Conservation (phyloP, 1,140 invertebrate species). For the Aplysia californica region DNA sequence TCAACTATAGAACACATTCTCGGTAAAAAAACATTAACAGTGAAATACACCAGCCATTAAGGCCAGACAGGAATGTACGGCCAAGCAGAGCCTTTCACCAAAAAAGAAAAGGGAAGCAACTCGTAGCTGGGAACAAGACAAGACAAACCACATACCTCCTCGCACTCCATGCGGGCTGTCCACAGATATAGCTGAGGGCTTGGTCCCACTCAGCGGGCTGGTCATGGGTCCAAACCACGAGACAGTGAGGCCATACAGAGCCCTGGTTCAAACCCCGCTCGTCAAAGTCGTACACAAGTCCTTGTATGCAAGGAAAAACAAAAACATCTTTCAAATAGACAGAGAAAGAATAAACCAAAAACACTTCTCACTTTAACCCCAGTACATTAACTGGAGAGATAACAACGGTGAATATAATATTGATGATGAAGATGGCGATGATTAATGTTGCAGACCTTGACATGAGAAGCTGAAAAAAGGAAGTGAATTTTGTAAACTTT, state of each 20-base stretch:
- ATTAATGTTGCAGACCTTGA: constrained; percentile 25
- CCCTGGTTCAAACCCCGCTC: constrained; percentile 75
- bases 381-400: background rate
- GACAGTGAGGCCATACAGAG: constrained; percentile 77
- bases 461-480: background rate
- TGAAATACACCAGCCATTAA: no score
- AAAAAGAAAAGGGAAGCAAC: no score
- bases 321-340: no score
- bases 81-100: no score
- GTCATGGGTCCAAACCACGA: constrained; percentile 65
- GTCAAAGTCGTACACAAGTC: constrained; percentile 82
- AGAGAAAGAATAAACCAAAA: background rate
- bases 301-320: no score
- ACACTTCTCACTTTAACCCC: background rate
- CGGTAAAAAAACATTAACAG: no score
- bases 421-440: background rate
- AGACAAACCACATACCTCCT: no score
- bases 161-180: background rate
- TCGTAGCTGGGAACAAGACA: no score
- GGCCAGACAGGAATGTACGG: no score
- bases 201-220: background rate
- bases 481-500: no score
- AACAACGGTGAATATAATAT: background rate
- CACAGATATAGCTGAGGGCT: background rate
- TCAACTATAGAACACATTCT: no score